Evolutionary conservation across 2,113 vertebrate species (phyloP).

Genomic region (Edolisoma coerulescens): DNA sequence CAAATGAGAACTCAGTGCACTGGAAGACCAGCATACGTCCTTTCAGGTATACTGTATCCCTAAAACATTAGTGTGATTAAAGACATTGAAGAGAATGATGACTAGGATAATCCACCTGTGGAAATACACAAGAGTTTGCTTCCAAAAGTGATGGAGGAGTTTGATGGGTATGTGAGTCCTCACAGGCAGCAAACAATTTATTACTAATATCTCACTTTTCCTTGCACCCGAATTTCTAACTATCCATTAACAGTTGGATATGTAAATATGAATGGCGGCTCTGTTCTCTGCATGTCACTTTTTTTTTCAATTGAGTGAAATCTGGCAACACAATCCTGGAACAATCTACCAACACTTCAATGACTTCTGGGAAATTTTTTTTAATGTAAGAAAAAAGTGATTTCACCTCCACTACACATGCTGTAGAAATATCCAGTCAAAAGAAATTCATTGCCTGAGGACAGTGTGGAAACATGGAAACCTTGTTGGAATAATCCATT

Average conservation of each 20-base stretch:
- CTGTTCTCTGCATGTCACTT: conserved; percentile 1
- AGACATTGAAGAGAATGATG: not conserved
- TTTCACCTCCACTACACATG: not conserved
- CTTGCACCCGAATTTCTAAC: not conserved
- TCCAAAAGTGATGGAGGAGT: not conserved
- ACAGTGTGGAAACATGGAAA: not conserved
- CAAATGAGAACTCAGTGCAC: not conserved
- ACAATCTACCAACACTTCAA: not conserved
- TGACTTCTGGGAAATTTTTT: not conserved
- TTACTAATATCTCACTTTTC: not conserved
- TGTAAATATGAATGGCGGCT: not conserved
- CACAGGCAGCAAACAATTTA: not conserved
- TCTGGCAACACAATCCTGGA: not conserved
- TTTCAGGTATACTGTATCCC: not conserved
- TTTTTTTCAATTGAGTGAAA: not conserved
- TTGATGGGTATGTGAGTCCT: not conserved
- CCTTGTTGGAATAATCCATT: not conserved
- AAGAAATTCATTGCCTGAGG: not conserved
- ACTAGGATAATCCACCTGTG: not conserved
- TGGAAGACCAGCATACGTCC: rapidly evolving
- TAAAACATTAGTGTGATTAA: not conserved
- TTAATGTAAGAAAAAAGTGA: not conserved
- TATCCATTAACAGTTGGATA: not conserved
- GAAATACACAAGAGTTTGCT: not conserved
- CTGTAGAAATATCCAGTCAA: not conserved